Percentiles rank a stretch among this genome's conserved stretches.
These are phyloP conservation scores for Macrophya annulata DNA, from an alignment of 2,888 invertebrate genomes.

Conservation along the genomic window DNA sequence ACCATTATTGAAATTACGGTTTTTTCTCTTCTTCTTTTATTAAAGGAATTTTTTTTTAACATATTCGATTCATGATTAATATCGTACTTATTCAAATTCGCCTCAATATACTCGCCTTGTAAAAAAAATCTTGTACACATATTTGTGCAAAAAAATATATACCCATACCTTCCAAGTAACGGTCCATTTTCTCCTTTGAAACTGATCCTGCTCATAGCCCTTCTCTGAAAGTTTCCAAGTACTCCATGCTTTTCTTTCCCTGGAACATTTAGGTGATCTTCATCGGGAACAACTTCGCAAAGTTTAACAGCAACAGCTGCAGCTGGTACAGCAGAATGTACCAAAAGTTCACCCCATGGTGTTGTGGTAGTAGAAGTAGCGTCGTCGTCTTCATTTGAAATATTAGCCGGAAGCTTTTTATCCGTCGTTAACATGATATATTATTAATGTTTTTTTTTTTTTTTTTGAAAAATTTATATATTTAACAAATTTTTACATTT, in stretches of 20 bases:
- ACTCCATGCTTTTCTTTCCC: slow-evolving; percentile 64
- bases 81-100: background rate
- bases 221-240: slow-evolving; percentile 69
- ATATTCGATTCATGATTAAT: background rate
- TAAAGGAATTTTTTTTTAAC: too few species aligned
- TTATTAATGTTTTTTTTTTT: too few species aligned
- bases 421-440: slow-evolving; percentile 31
- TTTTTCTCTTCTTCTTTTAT: too few species aligned
- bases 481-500: background rate
- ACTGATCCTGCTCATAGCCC: slow-evolving; percentile 73
- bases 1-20: too few species aligned
- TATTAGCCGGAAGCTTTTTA: slow-evolving; percentile 4
- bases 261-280: slow-evolving; percentile 59
- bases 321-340: slow-evolving; percentile 66
- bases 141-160: background rate
- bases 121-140: background rate
- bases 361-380: slow-evolving; percentile 59
- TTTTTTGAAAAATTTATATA: too few species aligned
- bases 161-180: slow-evolving; percentile 68
- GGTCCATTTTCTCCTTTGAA: slow-evolving; percentile 73
- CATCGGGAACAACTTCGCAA: slow-evolving; percentile 61
- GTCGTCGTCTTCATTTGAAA: slow-evolving; percentile 59
- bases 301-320: slow-evolving; percentile 67
- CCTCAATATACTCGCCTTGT: background rate
- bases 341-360: slow-evolving; percentile 68